These are phyloP conservation scores for Scomber japonicus DNA, from an alignment of 2,113 vertebrate species.

Conservation along the genomic window DNA sequence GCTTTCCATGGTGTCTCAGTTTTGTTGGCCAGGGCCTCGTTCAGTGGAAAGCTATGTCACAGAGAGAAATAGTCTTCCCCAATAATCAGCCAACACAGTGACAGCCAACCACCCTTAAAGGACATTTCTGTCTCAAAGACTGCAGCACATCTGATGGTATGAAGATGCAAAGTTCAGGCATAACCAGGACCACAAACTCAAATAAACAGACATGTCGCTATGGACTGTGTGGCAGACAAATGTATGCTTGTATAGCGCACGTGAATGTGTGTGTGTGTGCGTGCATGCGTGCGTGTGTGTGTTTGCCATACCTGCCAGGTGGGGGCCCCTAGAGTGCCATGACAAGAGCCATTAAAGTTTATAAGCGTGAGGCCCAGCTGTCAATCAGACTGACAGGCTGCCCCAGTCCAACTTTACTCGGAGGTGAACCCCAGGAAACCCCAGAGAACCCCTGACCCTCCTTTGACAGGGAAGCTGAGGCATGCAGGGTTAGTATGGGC, in stretches of 20 bases:
- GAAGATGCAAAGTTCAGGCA: conserved; percentile 4
- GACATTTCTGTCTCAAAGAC: conserved; percentile 5
- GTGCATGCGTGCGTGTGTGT: conserved; percentile 22
- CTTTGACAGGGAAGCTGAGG: conserved; percentile 61
- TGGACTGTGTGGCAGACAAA: conserved; percentile 53
- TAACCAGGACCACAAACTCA: conserved; percentile 30
- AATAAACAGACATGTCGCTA: conserved; percentile 41
- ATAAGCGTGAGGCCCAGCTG: conserved; percentile 77
- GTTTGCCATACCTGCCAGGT: conserved; percentile 75
- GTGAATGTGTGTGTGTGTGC: conserved; percentile 19
- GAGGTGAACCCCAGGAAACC: conserved; percentile 66
- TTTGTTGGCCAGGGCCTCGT: conserved; percentile 34
- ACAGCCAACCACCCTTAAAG: conserved; percentile 21
- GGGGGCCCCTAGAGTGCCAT: conserved; percentile 73
- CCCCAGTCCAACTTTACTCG: conserved; percentile 55
- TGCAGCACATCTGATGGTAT: conserved; percentile 4
- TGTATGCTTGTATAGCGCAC: conserved; percentile 26
- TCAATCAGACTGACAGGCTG: conserved; percentile 81
- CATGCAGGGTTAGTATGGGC: conserved; percentile 24
- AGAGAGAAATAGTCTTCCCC: conserved; percentile 40
- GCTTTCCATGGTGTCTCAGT: conserved; percentile 64
- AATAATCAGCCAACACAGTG: conserved; percentile 38
- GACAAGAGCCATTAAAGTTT: conserved; percentile 87
- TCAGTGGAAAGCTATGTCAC: conserved; percentile 48
- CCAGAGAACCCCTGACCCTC: conserved; percentile 72